Evolutionary conservation across 2,888 invertebrate species (phyloP), one percentile per base, ranked within the genome.

Genomic region (Chrysodeixis includens): DNA sequence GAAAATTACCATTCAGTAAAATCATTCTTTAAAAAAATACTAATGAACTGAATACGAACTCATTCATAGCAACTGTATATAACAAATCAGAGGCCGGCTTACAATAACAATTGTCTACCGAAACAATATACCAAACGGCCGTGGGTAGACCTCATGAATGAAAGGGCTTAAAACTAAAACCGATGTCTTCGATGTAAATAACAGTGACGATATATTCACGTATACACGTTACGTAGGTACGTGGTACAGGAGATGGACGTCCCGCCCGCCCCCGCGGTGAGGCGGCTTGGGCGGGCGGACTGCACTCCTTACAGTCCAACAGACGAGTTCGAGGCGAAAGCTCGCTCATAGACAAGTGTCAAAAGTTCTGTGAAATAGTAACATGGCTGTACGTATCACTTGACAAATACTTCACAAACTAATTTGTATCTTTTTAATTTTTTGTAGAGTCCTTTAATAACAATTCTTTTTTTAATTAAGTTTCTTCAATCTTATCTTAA

Each of bases 311-410:
- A 84, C 93, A 94, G 94, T 95, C 88, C 83, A 83, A 85, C 82
- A 85, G 85, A 83, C 81, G 92, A 88, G 86, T 88, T 82, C 89
- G 88, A 66, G 74, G 86, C 79, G 93, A 86, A 84, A 89, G 88
- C 92, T 89, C 88, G 94, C 82, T 84, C 84, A 77, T 69, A 78
- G 46, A 76, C 72, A 72, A 84, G 91, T 90, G 89, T 79, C 76
- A 81, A 85, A 71, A 71, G 84, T 88, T 86, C 71, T 78, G 90
- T 88, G 86, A 88, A 76, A 67, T 65, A 58, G 71, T 65, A 81
- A 87, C 83, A 94, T 94, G 94, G 89, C 94, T 83, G 94, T 94
- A 92, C 89, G 94, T 92, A 86, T 83, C 76, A 77, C 74, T 61
- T 58, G 44, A 69, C 62, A 66, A 55, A 62, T 64, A 62, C 58